Percentiles rank a stretch among this genome's conserved stretches.
These are phyloP conservation scores for Sula dactylatra DNA, from an alignment of 2,113 vertebrate genomes.

Conservation along the genomic window DNA sequence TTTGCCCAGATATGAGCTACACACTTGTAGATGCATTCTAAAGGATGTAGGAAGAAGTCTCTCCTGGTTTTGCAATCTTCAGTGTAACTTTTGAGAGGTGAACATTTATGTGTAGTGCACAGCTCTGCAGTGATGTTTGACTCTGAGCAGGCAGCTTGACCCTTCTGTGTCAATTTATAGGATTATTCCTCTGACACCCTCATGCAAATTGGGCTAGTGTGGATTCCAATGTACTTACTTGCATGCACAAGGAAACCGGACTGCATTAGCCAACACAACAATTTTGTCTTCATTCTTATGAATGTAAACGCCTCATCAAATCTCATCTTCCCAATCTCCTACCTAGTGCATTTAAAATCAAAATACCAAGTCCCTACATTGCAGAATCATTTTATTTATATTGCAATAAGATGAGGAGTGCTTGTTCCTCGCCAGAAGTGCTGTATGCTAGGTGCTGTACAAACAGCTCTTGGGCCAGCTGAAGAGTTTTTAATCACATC, in stretches of 20 bases:
- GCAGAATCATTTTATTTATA: not conserved
- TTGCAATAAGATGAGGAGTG: not conserved
- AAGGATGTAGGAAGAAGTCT: not conserved
- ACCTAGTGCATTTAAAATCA: not conserved
- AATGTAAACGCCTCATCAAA: not conserved
- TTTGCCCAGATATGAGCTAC: not conserved
- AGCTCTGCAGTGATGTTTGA: not conserved
- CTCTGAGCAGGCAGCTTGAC: not conserved
- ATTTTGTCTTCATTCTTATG: not conserved
- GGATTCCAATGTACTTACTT: not conserved
- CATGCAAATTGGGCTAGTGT: not conserved
- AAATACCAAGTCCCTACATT: not conserved
- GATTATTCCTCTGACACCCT: not conserved
- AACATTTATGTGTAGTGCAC: not conserved
- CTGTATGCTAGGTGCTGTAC: not conserved
- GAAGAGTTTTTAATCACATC: conserved; percentile 57
- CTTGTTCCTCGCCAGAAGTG: not conserved
- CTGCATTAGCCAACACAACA: not conserved
- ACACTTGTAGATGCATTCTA: not conserved
- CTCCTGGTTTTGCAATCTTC: not conserved
- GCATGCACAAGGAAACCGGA: not conserved
- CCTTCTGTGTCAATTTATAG: not conserved
- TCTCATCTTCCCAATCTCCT: not conserved
- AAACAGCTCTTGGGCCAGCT: conserved; percentile 13
- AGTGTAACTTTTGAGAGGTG: not conserved